Base-by-base conservation (phyloP, 35 echinoderm and acorn worm species). In the Apostichopus parvimensis region DNA sequence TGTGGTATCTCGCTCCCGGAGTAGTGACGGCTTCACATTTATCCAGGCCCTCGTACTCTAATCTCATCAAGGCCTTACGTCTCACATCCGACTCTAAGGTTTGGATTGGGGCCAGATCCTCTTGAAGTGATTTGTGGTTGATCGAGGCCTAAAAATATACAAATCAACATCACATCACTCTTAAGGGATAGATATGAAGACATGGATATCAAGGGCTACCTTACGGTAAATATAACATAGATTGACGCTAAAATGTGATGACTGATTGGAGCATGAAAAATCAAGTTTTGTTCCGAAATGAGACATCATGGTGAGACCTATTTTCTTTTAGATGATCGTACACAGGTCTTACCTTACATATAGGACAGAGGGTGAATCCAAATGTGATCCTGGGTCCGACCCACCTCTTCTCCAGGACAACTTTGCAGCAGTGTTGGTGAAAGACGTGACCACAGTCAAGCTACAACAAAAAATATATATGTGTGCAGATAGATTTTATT, bases 331-430 rank as follows among this genome's bases (percentile, higher is more conserved):
- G 58, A 12, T 75, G 71, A 45, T 45, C 34, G 4, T 0, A 78
- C 34, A 78, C 71, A 7, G 45, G 2, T 45, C 90, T 94, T 91
- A 99, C 97, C 93, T 99, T 99, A 90, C 97, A 99, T 53, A 99
- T 99, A 15, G 97, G 97, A 79, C 97, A 99, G 9, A 93, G 89
- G 11, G 95, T 94, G 88, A 99, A 99, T 0, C 97, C 97, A 93
- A 99, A 99, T 1, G 97, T 99, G 71, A 99, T 99, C 12, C 97
- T 79, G 28, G 97, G 97, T 70, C 97, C 97, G 18, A 99, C 97
- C 97, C 97, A 99, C 53, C 82, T 86, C 84, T 91, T 96, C 88
- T 96, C 92, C 10, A 99, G 75, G 17, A 99, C 95, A 79, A 80
- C 81, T 52, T 83, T 85, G 84, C 97, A 99, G 80, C 97, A 99